Base-by-base conservation (phyloP, 2,797 vertebrate genomes). In the Sebastes trivittatus region DNA sequence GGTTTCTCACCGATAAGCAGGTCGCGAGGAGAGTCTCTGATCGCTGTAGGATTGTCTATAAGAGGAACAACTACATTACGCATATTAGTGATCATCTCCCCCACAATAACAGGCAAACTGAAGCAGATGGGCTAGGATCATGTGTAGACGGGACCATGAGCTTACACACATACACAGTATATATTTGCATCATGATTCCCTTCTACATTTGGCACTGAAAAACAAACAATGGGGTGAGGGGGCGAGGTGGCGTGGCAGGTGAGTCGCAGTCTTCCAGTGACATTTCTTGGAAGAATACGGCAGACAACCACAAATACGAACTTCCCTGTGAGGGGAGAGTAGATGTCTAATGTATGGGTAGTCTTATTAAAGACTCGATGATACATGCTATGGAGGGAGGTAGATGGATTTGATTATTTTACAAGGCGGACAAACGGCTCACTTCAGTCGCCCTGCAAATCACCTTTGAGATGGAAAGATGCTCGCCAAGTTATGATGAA, bases 161-260 rank as follows among this genome's bases (percentile, higher is more conserved):
- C 67, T 70, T 25, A 20, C 76, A 80, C 60, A 82, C 78, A 63
- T 66, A 72, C 86, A 72, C 38, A 75, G 72, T 70, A 72, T 73
- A 77, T 60, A 84, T 84, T 63, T 86, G 74, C 82, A 88, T 82
- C 80, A 22, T 54, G 82, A 75, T 56, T 67, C 61, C 62, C 70
- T 76, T 77, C 79, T 70, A 72, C 29, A 38, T 93, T 93, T 93
- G 92, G 88, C 92, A 93, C 89, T 75, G 78, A 84, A 80, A 87
- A 84, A 75, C 54, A 83, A 80, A 87, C 58, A n/a, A 3, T 14
- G 7, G 20, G 63, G 0, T 13, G 36, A 38, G 3, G 22, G 11
- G 30, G 20, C 14, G 38, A 6, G 60, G 3, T 23, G 27, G 55
- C 11, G 65, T 5, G 23, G 75, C 11, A 58, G 70, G 46, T 54